Conservation (phyloP, 2,797 vertebrate species). For the Phrynocephalus vlangalii region DNA sequence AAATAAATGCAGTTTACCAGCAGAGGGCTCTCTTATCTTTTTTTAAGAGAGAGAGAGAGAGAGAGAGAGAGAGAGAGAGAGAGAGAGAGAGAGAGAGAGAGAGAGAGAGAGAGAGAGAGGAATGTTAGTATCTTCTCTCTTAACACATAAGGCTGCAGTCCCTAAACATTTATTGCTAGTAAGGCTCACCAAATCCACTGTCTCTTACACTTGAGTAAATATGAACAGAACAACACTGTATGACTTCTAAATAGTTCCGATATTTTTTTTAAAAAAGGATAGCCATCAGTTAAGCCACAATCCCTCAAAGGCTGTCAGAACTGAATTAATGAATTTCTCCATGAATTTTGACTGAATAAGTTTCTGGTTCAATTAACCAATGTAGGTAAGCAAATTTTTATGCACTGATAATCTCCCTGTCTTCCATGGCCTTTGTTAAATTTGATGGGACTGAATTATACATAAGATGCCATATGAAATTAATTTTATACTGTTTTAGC, state of each 20-base stretch:
- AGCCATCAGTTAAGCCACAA: slow-evolving; percentile 44
- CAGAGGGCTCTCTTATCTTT: slow-evolving; percentile 71
- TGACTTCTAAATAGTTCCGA: slow-evolving; percentile 9
- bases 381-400: slow-evolving; percentile 42
- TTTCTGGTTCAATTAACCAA: slow-evolving; percentile 58
- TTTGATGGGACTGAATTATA: slow-evolving; percentile 53
- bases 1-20: slow-evolving; percentile 30
- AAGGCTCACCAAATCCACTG: neutral
- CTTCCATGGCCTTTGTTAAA: slow-evolving; percentile 36
- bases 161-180: neutral
- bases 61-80: no score
- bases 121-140: neutral
- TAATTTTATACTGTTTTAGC: neutral
- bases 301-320: slow-evolving; percentile 34
- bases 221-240: neutral
- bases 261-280: slow-evolving; percentile 27
- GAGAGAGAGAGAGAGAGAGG: no score
- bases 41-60: neutral
- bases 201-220: neutral
- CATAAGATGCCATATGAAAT: neutral
- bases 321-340: slow-evolving; percentile 27
- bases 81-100: no score
- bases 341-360: slow-evolving; percentile 54
- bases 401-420: slow-evolving; percentile 52
- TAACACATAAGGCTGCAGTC: neutral